phyloP scores from a whole-genome alignment of 2,888 invertebrate species.

The Pecten maximus region DNA sequence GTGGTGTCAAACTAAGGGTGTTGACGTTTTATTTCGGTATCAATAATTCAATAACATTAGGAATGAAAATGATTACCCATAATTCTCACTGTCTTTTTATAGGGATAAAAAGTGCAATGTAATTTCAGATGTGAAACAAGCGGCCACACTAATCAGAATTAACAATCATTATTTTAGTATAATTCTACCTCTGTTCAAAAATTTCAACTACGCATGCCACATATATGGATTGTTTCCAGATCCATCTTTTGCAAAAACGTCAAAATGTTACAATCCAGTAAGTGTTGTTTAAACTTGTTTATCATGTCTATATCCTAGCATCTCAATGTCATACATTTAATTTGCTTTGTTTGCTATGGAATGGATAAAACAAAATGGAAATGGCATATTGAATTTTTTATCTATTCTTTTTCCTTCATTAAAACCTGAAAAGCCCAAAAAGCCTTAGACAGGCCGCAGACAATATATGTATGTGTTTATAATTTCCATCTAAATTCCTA shows the following conservation, averaged over 20 bases:
- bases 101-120: conserved; percentile 11
- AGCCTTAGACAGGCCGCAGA: conserved; percentile 12
- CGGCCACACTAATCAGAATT: background rate
- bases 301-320: background rate
- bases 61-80: conserved; percentile 27
- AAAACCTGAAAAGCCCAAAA: background rate
- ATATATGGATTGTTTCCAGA: background rate
- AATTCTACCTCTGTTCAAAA: background rate
- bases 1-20: conserved; percentile 20
- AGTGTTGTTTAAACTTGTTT: background rate
- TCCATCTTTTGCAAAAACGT: background rate
- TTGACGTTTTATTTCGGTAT: conserved; percentile 12
- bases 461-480: conserved; percentile 35
- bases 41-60: conserved; percentile 26
- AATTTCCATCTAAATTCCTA: conserved; percentile 35
- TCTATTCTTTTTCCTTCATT: conserved; percentile 9
- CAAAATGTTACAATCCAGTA: background rate
- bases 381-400: conserved; percentile 28
- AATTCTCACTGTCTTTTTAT: background rate
- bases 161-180: background rate
- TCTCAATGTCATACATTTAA: conserved; percentile 18
- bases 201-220: background rate
- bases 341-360: background rate
- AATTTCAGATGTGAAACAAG: conserved; percentile 24
- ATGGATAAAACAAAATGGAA: conserved; percentile 29